These are phyloP conservation scores for Urocitellus parryii DNA, from an alignment of 2,113 vertebrate species.

Conservation along the genomic window DNA sequence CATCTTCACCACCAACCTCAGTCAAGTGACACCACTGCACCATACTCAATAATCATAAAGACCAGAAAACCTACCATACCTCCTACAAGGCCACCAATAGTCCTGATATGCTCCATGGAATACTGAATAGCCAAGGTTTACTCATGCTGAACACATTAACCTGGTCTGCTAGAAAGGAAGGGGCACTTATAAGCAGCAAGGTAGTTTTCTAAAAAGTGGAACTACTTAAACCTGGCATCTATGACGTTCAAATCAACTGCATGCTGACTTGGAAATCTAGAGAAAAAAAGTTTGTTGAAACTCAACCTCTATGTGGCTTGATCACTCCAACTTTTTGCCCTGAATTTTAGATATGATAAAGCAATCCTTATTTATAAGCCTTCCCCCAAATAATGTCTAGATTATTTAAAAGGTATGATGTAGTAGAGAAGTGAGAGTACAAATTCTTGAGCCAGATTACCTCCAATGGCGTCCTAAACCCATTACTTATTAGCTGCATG, in stretches of 20 bases:
- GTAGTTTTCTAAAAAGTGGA: background rate
- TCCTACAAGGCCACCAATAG: background rate
- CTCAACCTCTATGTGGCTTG: background rate
- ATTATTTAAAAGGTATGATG: background rate
- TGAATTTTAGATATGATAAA: background rate
- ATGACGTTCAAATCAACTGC: background rate
- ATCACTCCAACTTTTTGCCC: background rate
- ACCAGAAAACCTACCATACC: background rate
- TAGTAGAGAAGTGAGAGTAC: background rate
- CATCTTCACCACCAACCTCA: background rate
- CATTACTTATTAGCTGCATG: background rate
- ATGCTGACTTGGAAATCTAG: background rate
- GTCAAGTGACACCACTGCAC: background rate
- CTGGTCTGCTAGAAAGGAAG: background rate
- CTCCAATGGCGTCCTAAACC: background rate
- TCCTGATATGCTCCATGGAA: background rate
- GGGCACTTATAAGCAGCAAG: background rate
- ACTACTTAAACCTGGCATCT: background rate
- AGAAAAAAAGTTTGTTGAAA: background rate
- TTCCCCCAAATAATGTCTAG: background rate
- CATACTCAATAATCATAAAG: background rate
- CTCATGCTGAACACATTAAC: background rate
- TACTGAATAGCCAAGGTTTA: background rate
- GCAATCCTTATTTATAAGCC: background rate
- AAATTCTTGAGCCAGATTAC: background rate